Conservation (phyloP, 1,140 invertebrate species). For the Bombus polaris region DNA sequence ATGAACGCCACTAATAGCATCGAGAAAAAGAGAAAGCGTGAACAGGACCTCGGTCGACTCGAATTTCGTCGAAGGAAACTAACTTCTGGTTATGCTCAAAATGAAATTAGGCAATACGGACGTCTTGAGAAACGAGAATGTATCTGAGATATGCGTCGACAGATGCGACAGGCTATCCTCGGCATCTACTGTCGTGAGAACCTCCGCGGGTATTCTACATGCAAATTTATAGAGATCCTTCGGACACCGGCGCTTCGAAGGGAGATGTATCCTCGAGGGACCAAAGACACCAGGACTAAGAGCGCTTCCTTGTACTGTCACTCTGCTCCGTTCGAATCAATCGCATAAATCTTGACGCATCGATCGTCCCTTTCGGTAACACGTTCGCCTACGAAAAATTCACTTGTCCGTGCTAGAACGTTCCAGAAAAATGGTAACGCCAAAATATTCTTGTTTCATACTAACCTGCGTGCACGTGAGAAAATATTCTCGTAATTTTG, state of each 20-base stretch:
- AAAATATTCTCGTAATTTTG: neutral
- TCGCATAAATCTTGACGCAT: constrained; percentile 82
- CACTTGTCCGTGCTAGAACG: constrained; percentile 55
- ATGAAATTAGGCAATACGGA: constrained; percentile 64
- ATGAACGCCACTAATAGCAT: neutral
- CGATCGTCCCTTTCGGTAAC: constrained; percentile 77
- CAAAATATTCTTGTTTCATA: neutral
- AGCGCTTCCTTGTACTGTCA: constrained; percentile 84
- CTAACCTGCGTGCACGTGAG: neutral
- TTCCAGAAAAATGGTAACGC: constrained; percentile 23
- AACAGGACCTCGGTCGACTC: constrained; percentile 18
- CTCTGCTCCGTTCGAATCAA: constrained; percentile 82
- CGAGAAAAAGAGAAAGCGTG: neutral
- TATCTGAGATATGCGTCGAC: constrained; percentile 58
- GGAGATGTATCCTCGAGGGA: constrained; percentile 79
- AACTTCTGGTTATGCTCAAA: constrained; percentile 61
- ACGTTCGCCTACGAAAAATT: constrained; percentile 66
- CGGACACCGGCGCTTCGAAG: constrained; percentile 77
- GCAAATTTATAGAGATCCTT: constrained; percentile 84
- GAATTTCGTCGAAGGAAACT: constrained; percentile 48
- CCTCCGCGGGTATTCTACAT: constrained; percentile 81
- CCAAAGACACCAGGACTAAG: constrained; percentile 80
- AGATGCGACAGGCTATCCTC: constrained; percentile 60
- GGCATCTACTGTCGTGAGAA: constrained; percentile 69
- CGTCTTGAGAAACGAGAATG: constrained; percentile 13